Evolutionary conservation across 2,797 vertebrate species (phyloP).

Genomic region (Acipenser ruthenus): DNA sequence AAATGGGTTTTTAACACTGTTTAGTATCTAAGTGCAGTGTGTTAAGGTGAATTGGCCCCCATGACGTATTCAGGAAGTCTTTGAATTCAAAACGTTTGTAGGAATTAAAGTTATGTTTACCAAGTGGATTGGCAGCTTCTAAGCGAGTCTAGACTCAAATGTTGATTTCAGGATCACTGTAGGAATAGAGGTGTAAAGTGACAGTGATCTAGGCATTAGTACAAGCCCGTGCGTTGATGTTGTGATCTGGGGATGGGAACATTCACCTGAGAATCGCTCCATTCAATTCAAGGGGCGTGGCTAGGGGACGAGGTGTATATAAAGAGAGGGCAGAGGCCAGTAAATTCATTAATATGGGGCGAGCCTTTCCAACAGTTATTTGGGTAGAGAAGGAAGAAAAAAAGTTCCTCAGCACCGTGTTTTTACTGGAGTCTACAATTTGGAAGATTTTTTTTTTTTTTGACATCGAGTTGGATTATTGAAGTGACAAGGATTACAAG

Average conservation of each 20-base stretch:
- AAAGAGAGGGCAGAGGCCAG: conserved; percentile 7
- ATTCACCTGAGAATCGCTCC: conserved; percentile 1
- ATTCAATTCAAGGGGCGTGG: conserved; percentile 9
- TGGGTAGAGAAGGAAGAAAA: neutral
- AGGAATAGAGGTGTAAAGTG: neutral
- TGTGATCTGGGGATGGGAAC: neutral
- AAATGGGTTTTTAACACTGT: too few relatives aligned
- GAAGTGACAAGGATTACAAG: neutral
- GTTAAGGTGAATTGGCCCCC: too few relatives aligned
- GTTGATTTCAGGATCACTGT: neutral
- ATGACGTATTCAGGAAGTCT: neutral
- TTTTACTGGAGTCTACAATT: conserved; percentile 3
- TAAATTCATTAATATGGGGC: neutral
- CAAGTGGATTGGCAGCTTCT: neutral
- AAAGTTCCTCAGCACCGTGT: neutral
- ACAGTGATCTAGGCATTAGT: neutral
- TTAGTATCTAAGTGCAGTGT: too few relatives aligned
- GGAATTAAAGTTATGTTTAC: neutral
- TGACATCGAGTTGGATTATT: conserved; percentile 12
- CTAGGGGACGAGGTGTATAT: neutral
- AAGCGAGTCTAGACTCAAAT: neutral
- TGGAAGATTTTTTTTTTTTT: neutral
- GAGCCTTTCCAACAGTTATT: too few relatives aligned
- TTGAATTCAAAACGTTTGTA: neutral
- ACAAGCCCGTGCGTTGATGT: neutral